phyloP scores from a whole-genome alignment of 2,797 vertebrate genomes.

The Gouania willdenowi region DNA sequence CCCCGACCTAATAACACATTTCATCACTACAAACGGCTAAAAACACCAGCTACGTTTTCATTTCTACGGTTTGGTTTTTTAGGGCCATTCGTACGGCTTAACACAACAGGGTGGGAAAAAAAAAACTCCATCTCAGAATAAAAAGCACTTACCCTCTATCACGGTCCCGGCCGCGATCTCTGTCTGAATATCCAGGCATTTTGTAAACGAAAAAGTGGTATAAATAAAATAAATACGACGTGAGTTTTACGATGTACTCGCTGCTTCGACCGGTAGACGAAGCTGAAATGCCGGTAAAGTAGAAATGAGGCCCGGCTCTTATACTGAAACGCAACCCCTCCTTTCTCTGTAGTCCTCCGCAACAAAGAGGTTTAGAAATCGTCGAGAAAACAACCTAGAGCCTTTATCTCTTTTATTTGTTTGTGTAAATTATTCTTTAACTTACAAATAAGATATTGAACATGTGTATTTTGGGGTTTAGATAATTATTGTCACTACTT shows the following conservation, averaged over 20 bases:
- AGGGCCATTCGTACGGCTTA: conserved; percentile 33
- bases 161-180: conserved; percentile 90
- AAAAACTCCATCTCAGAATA: background rate
- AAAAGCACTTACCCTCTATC: conserved; percentile 81
- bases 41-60: background rate
- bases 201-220: conserved; percentile 34
- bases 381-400: too few relatives aligned
- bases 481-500: too few relatives aligned
- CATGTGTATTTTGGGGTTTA: too few relatives aligned
- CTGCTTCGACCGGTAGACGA: conserved; percentile 15
- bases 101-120: background rate
- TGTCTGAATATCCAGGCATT: conserved; percentile 94
- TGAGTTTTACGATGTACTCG: background rate
- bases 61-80: background rate
- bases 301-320: conserved; percentile 58
- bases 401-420: too few relatives aligned
- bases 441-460: too few relatives aligned
- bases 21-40: too few relatives aligned
- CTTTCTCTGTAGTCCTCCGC: conserved; percentile 60
- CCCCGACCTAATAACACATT: too few relatives aligned
- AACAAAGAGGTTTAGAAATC: background rate
- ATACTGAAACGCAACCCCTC: conserved; percentile 11
- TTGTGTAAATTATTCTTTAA: too few relatives aligned
- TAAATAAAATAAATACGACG: conserved; percentile 58
- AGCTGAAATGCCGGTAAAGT: conserved; percentile 63